These are phyloP conservation scores for Epistrophella euchroma DNA, from an alignment of 2,888 invertebrate genomes.

Conservation along the genomic window DNA sequence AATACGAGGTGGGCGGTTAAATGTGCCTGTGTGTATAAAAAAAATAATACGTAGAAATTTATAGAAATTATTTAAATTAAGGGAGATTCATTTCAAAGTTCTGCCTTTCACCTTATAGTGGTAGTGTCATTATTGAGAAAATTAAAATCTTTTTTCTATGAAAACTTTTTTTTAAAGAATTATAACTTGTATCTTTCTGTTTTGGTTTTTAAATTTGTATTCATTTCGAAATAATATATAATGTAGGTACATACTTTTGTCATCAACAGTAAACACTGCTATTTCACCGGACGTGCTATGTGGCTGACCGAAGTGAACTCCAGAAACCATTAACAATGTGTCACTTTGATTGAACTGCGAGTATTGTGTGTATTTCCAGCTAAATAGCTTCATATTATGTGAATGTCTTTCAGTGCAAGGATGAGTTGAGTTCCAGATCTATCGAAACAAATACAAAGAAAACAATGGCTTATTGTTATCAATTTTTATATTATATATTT, in stretches of 20 bases:
- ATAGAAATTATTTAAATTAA: too few relatives aligned
- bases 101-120: too few relatives aligned
- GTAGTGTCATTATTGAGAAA: too few relatives aligned
- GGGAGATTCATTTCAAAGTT: too few relatives aligned
- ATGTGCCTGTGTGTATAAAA: too few relatives aligned
- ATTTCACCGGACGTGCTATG: slow-evolving; percentile 94
- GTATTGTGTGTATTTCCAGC: slow-evolving; percentile 94
- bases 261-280: slow-evolving; percentile 90
- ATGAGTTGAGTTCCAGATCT: slow-evolving; percentile 91
- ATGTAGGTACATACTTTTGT: slow-evolving; percentile 84
- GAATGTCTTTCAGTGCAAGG: slow-evolving; percentile 89
- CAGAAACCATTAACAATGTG: slow-evolving; percentile 91
- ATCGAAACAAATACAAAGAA: slow-evolving; percentile 60
- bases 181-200: too few relatives aligned
- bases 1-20: too few relatives aligned
- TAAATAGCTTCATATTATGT: slow-evolving; percentile 91
- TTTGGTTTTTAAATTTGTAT: neutral
- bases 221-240: neutral
- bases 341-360: slow-evolving; percentile 93
- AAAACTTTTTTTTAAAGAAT: neutral
- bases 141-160: too few relatives aligned
- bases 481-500: neutral
- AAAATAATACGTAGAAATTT: too few relatives aligned
- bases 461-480: neutral
- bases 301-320: slow-evolving; percentile 90